Percentiles rank a stretch among this genome's conserved stretches.
phyloP scores from a whole-genome alignment of 2,113 vertebrate genomes.

The Heteronetta atricapilla region DNA sequence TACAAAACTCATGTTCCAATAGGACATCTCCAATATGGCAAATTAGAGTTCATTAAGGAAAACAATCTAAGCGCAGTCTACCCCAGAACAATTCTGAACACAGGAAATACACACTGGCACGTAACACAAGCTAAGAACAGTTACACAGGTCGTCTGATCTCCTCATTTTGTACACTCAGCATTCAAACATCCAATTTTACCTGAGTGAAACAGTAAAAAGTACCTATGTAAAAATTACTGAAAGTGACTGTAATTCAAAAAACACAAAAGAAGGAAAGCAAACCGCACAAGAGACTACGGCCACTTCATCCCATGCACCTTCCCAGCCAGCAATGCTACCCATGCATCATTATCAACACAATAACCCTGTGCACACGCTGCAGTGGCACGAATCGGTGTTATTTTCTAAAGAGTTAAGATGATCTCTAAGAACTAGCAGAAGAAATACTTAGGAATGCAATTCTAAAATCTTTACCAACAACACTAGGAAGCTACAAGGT shows the following conservation, averaged over 20 bases:
- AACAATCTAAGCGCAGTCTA: background rate
- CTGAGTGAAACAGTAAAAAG: background rate
- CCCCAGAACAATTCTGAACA: background rate
- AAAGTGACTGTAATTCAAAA: background rate
- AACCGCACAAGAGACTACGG: background rate
- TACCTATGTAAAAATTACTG: background rate
- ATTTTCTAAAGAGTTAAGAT: background rate
- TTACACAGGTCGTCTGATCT: background rate
- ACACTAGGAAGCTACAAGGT: background rate
- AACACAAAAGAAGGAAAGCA: background rate
- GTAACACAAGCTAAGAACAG: background rate
- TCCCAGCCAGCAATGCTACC: background rate
- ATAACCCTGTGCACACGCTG: background rate
- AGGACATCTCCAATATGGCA: background rate
- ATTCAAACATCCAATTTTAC: background rate
- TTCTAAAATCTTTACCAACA: background rate
- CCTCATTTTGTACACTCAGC: accelerated
- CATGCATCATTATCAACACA: background rate
- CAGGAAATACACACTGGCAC: background rate
- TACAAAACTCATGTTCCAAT: background rate
- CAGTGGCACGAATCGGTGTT: background rate
- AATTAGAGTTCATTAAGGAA: constrained; percentile 14
- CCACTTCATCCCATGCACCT: too few relatives aligned
- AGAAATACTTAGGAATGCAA: background rate
- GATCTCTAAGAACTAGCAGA: background rate